These are phyloP conservation scores for Xestia ashworthii DNA, from an alignment of 2,888 invertebrate species.

Conservation along the genomic window DNA sequence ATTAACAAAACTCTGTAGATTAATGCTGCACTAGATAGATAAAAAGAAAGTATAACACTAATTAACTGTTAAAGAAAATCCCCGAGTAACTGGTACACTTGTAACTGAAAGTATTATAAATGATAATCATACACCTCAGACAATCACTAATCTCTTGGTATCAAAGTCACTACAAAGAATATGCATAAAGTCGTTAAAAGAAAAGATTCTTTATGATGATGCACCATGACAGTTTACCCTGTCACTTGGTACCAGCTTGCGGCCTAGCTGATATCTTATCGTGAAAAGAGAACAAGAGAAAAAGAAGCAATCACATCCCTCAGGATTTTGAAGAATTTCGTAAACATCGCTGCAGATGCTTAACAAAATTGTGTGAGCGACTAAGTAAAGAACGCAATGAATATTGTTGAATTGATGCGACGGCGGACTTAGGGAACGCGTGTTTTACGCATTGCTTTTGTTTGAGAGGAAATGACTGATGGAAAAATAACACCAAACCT, in stretches of 20 bases:
- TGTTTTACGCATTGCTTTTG: background rate
- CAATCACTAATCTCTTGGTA: background rate
- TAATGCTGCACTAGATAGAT: conserved; percentile 12
- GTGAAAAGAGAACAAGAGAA: background rate
- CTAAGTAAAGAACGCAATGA: background rate
- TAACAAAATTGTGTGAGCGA: background rate
- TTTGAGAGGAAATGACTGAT: background rate
- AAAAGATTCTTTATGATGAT: background rate
- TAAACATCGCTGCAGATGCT: background rate
- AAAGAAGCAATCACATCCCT: background rate
- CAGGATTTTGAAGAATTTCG: background rate
- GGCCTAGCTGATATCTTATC: background rate
- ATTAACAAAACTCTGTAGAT: background rate
- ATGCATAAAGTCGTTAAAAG: background rate
- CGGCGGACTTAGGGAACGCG: background rate
- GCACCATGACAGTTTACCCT: background rate
- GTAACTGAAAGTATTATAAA: background rate
- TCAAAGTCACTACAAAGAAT: background rate
- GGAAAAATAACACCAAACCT: background rate
- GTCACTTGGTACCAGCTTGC: background rate
- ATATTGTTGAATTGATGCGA: background rate
- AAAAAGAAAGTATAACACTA: background rate
- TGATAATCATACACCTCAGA: background rate
- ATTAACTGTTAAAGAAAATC: conserved; percentile 8
- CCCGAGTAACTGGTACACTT: background rate